A percentile compares a stretch with the other conserved stretches of the same genome.
Evolutionary conservation across 2,888 invertebrate species (phyloP).

Genomic region (Gnatocerus cornutus): DNA sequence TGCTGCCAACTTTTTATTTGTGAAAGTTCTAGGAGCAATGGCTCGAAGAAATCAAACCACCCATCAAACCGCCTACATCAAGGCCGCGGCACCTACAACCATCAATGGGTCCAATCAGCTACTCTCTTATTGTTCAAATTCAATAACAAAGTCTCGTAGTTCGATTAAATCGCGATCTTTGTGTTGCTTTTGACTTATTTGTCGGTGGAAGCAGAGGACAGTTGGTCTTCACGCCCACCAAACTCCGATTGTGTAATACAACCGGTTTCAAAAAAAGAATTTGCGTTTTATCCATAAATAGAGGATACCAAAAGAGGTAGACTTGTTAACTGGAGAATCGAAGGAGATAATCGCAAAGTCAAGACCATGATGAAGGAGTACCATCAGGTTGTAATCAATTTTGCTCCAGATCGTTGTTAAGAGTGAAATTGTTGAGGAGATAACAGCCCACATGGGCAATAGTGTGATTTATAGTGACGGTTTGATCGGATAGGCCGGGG

Average conservation of each 20-base stretch:
- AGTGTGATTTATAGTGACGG: neutral
- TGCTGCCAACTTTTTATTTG: neutral
- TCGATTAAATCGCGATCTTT: conserved; percentile 13
- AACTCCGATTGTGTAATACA: conserved; percentile 22
- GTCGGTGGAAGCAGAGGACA: conserved; percentile 6
- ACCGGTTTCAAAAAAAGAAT: conserved; percentile 20
- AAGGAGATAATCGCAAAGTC: neutral
- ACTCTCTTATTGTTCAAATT: neutral
- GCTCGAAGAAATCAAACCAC: conserved; percentile 24
- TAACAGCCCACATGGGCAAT: neutral
- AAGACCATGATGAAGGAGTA: conserved; percentile 2
- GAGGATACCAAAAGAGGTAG: conserved; percentile 1
- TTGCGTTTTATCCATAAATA: neutral
- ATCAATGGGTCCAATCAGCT: conserved; percentile 33
- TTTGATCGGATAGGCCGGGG: neutral
- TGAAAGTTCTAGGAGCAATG: conserved; percentile 4
- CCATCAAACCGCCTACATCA: conserved; percentile 26
- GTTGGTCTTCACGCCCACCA: conserved; percentile 33
- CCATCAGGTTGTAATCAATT: neutral
- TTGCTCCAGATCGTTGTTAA: neutral
- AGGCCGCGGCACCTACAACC: conserved; percentile 37
- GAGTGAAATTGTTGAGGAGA: neutral
- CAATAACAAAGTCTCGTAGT: neutral
- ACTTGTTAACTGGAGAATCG: conserved; percentile 1
- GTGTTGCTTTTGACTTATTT: conserved; percentile 7